phyloP scores from a whole-genome alignment of 2,888 invertebrate species.

The Biston stratarius region DNA sequence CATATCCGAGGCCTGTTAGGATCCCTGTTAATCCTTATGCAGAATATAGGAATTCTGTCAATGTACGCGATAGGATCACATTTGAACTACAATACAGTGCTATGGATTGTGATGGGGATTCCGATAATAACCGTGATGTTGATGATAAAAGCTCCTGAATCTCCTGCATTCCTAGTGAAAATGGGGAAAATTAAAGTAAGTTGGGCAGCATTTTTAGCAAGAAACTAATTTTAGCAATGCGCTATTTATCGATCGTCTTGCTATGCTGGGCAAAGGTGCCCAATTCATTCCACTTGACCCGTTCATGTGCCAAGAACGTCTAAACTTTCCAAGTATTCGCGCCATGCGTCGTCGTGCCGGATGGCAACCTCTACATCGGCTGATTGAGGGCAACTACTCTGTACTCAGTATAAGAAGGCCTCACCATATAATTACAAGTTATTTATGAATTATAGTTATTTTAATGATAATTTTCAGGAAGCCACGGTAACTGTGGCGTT shows the following conservation, averaged over 20 bases:
- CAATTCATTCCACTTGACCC: too few relatives aligned
- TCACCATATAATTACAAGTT: too few relatives aligned
- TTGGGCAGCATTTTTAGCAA: constrained; percentile 4
- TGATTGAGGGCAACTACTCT: too few relatives aligned
- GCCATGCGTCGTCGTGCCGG: too few relatives aligned
- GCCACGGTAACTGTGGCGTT: constrained; percentile 62
- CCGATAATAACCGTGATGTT: constrained; percentile 58
- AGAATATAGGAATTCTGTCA: constrained; percentile 62
- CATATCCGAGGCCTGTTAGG: constrained; percentile 66
- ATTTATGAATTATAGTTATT: neutral
- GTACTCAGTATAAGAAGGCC: too few relatives aligned
- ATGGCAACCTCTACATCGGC: too few relatives aligned
- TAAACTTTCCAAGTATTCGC: too few relatives aligned
- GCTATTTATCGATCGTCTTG: neutral
- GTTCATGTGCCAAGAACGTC: too few relatives aligned
- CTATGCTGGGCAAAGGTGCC: too few relatives aligned
- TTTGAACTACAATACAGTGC: constrained; percentile 60
- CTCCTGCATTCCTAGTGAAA: constrained; percentile 71
- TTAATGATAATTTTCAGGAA: constrained; percentile 52
- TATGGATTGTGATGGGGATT: constrained; percentile 59
- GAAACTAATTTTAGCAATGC: too few relatives aligned
- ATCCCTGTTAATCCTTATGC: constrained; percentile 59
- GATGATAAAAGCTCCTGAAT: constrained; percentile 69
- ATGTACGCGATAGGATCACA: constrained; percentile 70
- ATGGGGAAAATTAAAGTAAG: constrained; percentile 65